Base-by-base conservation (phyloP, 2,888 invertebrate species). In the Yponomeuta evonymella region DNA sequence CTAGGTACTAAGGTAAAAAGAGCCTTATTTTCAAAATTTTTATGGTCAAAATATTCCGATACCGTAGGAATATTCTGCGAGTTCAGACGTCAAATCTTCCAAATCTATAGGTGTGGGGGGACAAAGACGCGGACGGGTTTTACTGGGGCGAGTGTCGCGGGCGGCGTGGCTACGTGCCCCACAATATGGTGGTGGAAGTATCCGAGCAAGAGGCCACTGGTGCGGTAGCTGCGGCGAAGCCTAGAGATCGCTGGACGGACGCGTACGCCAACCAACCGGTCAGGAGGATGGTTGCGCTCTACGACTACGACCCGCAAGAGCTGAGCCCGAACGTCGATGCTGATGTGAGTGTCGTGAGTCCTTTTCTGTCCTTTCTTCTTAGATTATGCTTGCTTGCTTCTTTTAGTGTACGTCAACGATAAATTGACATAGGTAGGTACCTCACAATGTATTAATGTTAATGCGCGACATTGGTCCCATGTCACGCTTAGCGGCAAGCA, bases 101-200 rank as follows among this genome's bases (percentile, higher is more conserved):
- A 36, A 11, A 11, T 69, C 36, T 66, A 48, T 78, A 98, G 97
- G 97, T 99, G 69, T 98, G 95, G 93, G 99, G 99, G 4, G 99
- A 99, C 77, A 98, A 98, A 88, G 99, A 99, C 83, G 95, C 96
- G 0, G 99, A 99, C 85, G 99, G 99, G n/a, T 99, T 99, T 90
- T 99, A 98, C 86, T 97, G 98, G 95, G 99, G 99, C 69, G 99
- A 99, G 85, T 95, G 96, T 79, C 94, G 96, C 72, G 97, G 97
- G 67, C 94, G 97, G 75, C 94, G 96, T 63, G 99, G 99, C 58
- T 98, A 96, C 83, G 98, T 99, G 70, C 99, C 99, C 0, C 97
- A 98, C 85, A 99, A 99, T 86, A 99, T 99, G 99, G 98, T 99
- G 69, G 96, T 97, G 79, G 99, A 99, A 87, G 95, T 99, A 23